Conservation (phyloP, 2,888 invertebrate species). For the Lasioglossum lativentre region DNA sequence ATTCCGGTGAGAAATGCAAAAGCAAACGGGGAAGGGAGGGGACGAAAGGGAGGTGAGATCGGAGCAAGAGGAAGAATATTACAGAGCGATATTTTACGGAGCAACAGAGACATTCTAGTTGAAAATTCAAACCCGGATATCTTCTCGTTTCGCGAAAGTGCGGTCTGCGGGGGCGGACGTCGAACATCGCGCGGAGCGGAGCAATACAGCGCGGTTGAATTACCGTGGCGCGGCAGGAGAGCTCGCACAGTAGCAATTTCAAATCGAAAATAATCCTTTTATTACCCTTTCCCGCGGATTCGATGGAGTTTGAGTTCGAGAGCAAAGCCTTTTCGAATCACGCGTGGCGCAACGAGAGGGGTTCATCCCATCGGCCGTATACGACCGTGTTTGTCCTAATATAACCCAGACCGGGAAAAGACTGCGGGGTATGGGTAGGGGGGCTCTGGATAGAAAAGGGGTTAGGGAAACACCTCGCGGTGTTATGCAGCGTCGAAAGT, state of each 20-base stretch:
- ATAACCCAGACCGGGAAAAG: constrained; percentile 19
- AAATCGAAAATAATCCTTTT: constrained; percentile 52
- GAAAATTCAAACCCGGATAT: constrained; percentile 52
- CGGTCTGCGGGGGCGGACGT: constrained; percentile 2
- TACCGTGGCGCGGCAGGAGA: constrained; percentile 16
- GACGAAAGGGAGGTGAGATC: not conserved
- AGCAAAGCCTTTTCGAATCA: not conserved
- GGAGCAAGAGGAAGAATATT: constrained; percentile 31
- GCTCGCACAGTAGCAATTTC: constrained; percentile 21
- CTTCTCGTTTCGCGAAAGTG: constrained; percentile 43
- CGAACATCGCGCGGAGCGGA: constrained; percentile 13
- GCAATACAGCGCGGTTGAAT: constrained; percentile 44
- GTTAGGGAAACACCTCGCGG: constrained; percentile 22
- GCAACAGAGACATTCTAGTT: constrained; percentile 33
- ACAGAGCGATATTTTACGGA: constrained; percentile 46
- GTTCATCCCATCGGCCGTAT: not conserved
- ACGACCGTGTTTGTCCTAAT: constrained; percentile 30
- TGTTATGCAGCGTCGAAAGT: constrained; percentile 37
- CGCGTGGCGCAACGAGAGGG: not conserved
- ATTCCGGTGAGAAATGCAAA: constrained; percentile 23
- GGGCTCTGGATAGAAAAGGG: not conserved
- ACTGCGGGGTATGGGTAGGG: constrained; percentile 2
- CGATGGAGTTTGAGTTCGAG: not conserved
- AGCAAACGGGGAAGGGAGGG: not conserved
- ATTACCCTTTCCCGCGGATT: constrained; percentile 20